A percentile compares a stretch with the other conserved stretches of the same genome.
Evolutionary conservation across 2,113 vertebrate species (phyloP).

Genomic region (Sinosuthora webbiana): DNA sequence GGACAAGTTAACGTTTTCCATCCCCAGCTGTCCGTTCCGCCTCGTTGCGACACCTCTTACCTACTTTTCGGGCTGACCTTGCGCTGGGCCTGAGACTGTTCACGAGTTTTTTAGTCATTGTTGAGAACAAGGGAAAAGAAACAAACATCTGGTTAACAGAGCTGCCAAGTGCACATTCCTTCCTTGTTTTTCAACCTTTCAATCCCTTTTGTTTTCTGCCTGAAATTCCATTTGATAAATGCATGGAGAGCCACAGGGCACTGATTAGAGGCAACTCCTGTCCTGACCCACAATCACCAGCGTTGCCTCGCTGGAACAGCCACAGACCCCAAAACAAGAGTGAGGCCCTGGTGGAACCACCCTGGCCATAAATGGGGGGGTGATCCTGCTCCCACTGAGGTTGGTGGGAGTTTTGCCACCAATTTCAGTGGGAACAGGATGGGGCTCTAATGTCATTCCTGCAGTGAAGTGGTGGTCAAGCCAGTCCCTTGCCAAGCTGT

Average conservation of each 20-base stretch:
- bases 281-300: not conserved
- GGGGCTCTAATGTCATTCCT: not conserved
- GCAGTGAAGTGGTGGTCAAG: not conserved
- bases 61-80: slow-evolving; percentile 54
- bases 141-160: slow-evolving; percentile 69
- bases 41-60: slow-evolving; percentile 63
- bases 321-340: not conserved
- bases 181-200: slow-evolving; percentile 63
- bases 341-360: not conserved
- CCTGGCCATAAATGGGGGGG: not conserved
- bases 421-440: not conserved
- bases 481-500: not conserved
- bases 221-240: slow-evolving; percentile 60
- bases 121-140: slow-evolving; percentile 43
- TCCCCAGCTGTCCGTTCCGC: slow-evolving; percentile 17
- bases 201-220: slow-evolving; percentile 57
- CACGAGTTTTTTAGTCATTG: slow-evolving; percentile 61
- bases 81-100: not conserved
- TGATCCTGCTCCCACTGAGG: not conserved
- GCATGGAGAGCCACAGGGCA: not conserved
- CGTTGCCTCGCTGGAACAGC: not conserved
- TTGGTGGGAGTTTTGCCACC: slow-evolving; percentile 14
- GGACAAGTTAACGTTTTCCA: slow-evolving; percentile 37
- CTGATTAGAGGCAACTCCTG: not conserved
- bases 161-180: slow-evolving; percentile 62